Evolutionary conservation across 1,140 invertebrate genomes (phyloP), one percentile per base, ranked within the genome.

Genomic region (Aphidius ervi): DNA sequence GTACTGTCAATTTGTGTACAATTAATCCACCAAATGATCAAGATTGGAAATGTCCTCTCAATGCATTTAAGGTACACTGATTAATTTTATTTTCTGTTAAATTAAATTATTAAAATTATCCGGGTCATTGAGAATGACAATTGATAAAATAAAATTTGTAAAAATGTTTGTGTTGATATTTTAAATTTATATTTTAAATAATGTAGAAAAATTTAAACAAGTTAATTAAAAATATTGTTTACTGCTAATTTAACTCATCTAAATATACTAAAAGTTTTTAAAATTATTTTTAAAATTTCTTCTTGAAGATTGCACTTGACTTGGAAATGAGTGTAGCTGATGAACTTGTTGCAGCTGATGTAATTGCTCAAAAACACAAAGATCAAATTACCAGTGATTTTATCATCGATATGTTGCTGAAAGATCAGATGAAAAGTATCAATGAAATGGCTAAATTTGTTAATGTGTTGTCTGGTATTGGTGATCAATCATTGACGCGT

Each of bases 31-130:
- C 75, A 0, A 9, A 46, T 7, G 63, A 74, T 55, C 72, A 74
- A 68, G 70, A 76, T 58, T 77, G 74, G 75, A 74, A 75, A 64
- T 70, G 69, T 60, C 74, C 75, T 1, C 59, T 75, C 6, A 58
- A 74, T 46, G 74, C 72, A 6, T 76, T 75, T 31, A 68, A 75
- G 67, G 74, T 76, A 67, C 62, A 53, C 2, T 9, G 7, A 49
- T 48, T 45, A 49, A n/a, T 37, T n/a, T 53, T 3, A 16, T 47
- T 16, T 16, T 16, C 16, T 16, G 16, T 16, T 1, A 16, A 16
- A 16, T 16, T 16, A 16, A 16, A 16, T 16, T 16, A 16, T 16
- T 16, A 16, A 16, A 16, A 16, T 16, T 16, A 16, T 16, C 16
- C 1, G 16, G 16, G 16, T 16, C 1, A 16, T 16, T 16, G 16